Evolutionary conservation across 2,113 vertebrate species (phyloP).

Genomic region (Amblyornis subalaris): DNA sequence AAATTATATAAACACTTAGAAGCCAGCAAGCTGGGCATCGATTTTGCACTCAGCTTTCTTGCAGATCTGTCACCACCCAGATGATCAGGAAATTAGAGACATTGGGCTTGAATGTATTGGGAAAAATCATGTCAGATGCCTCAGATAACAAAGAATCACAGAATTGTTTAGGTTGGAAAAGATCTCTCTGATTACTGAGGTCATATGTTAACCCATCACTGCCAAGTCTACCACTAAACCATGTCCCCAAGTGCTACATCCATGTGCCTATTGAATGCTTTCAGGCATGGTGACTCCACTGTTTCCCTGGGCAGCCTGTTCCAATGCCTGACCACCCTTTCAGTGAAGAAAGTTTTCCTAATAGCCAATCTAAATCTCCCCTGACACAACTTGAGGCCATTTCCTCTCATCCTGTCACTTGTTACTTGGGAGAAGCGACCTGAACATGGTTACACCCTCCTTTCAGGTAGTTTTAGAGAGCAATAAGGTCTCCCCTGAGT

Average conservation of each 20-base stretch:
- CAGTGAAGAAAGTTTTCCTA: neutral
- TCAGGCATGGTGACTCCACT: neutral
- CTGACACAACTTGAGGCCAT: neutral
- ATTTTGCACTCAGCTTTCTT: neutral
- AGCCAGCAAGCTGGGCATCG: neutral
- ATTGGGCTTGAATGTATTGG: rapidly evolving
- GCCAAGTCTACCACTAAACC: neutral
- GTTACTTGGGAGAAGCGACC: neutral
- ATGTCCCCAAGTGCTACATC: neutral
- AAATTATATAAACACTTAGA: neutral
- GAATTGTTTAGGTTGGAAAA: neutral
- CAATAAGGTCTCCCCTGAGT: neutral
- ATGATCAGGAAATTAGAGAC: neutral
- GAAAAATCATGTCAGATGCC: neutral
- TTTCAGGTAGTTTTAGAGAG: neutral
- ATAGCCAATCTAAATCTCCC: neutral
- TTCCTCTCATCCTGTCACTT: neutral
- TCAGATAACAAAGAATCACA: neutral
- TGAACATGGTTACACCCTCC: neutral
- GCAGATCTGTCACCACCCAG: neutral
- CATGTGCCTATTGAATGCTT: neutral
- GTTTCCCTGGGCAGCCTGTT: neutral
- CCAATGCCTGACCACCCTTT: neutral
- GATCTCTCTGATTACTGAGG: neutral
- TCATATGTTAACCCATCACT: neutral